Evolutionary conservation across 2,113 vertebrate genomes (phyloP).

Genomic region (Opisthocomus hoazin): DNA sequence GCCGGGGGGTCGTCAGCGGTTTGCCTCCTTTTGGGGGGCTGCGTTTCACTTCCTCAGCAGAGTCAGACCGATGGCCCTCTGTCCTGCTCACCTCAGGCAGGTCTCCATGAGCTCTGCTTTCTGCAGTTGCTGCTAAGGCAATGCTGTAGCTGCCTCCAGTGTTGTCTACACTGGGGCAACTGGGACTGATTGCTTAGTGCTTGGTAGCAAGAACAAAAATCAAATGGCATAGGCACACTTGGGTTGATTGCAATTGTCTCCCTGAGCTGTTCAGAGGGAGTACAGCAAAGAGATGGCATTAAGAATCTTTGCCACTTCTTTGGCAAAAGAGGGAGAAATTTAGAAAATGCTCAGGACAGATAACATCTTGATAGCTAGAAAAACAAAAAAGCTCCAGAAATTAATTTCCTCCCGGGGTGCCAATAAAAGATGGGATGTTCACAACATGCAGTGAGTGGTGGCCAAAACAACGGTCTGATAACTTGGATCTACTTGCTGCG

Average conservation of each 20-base stretch:
- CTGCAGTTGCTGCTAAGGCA: neutral
- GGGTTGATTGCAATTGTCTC: neutral
- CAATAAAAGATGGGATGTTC: neutral
- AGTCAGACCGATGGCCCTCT: neutral
- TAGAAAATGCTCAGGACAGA: neutral
- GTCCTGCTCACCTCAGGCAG: neutral
- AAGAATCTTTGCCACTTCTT: neutral
- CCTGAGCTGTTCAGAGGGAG: neutral
- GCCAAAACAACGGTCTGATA: neutral
- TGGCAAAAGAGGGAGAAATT: neutral
- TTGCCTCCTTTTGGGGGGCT: neutral
- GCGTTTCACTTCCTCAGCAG: fast-evolving
- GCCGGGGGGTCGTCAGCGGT: neutral
- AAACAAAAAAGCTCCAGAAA: neutral
- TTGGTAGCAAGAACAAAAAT: neutral
- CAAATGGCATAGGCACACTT: neutral
- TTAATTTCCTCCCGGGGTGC: neutral
- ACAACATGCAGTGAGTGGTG: neutral
- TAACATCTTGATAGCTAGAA: neutral
- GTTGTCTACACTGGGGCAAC: neutral
- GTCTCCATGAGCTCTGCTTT: neutral
- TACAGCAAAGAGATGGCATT: neutral
- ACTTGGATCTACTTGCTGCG: neutral
- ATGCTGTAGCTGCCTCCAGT: neutral
- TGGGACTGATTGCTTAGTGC: neutral